Base-by-base conservation (phyloP, 2,888 invertebrate genomes). In the Masnerella sp. region DNA sequence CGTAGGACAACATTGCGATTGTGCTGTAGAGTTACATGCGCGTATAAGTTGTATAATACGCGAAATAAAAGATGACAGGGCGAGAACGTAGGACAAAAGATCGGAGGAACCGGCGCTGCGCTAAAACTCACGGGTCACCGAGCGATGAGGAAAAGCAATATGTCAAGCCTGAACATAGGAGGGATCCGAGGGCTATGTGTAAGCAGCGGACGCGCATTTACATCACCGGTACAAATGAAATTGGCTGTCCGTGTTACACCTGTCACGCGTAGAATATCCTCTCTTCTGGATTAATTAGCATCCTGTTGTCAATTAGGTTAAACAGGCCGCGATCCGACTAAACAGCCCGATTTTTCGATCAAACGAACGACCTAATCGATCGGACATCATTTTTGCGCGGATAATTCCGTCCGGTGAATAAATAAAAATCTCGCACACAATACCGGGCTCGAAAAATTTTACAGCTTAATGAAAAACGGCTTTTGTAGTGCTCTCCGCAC, bases 131-230 rank as follows among this genome's bases (percentile, higher is more conserved):
- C 49, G 49, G 28, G 61, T 61, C 47, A 38, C 15, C 22, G 62
- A 62, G 15, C 51, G 30, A 62, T 42, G 40, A 62, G 62, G 32
- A 62, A 62, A 62, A 62, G 62, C 51, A 62, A 51, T 62, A 51
- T 40, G 62, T 51, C 62, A 62, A 15, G 0, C 18, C 22, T 22
- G 42, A 62, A 49, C 51, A 51, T 11, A 38, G 62, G 40, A 62
- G 51, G 62, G 40, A 51, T 42, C 42, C 51, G 42, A 51, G 38
- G 40, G 47, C 36, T 49, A 49, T 61, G 61, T 61, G 49, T 62
- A 51, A 62, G 62, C 62, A 45, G 49, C 32, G 51, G 42, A 62
- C 30, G 42, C 49, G 11, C 62, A 30, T 40, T 9, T 18, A 51
- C 62, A 25, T 38, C 28, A 28, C 14, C 30, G 12, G 47, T 47